Evolutionary conservation across 2,888 invertebrate species (phyloP).

Genomic region (Chloroclysta siterata): DNA sequence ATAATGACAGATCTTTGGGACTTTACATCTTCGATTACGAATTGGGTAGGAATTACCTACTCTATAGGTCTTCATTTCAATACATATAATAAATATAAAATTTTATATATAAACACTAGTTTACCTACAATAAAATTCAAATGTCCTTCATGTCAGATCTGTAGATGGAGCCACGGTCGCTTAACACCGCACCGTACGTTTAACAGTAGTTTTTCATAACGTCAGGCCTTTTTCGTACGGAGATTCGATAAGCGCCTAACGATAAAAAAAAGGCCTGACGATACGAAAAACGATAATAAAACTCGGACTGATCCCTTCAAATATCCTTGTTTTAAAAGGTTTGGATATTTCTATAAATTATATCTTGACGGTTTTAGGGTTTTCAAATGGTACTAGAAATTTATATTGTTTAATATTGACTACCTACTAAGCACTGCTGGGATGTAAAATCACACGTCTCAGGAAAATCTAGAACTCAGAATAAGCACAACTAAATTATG

Average conservation of each 20-base stretch:
- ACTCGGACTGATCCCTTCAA: too few species aligned
- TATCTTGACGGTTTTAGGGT: not conserved
- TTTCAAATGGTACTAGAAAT: not conserved
- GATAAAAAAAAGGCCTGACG: too few species aligned
- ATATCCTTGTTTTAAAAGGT: not conserved
- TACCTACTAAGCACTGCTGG: not conserved
- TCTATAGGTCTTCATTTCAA: too few species aligned
- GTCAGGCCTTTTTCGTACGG: too few species aligned
- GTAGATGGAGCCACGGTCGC: too few species aligned
- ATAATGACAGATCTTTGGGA: slow-evolving; percentile 27
- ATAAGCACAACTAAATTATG: too few species aligned
- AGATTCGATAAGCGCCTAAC: too few species aligned
- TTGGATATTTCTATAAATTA: not conserved
- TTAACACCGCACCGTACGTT: too few species aligned
- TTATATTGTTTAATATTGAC: not conserved
- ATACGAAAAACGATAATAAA: too few species aligned
- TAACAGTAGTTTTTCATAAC: too few species aligned
- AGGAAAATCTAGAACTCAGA: not conserved
- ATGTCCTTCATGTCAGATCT: too few species aligned
- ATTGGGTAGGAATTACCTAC: not conserved
- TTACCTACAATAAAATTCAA: not conserved
- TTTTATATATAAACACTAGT: not conserved
- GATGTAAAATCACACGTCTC: not conserved
- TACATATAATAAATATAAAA: too few species aligned
- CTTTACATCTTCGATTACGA: not conserved